These are phyloP conservation scores for Bombyx mandarina DNA, from an alignment of 1,140 invertebrate genomes.

Conservation along the genomic window DNA sequence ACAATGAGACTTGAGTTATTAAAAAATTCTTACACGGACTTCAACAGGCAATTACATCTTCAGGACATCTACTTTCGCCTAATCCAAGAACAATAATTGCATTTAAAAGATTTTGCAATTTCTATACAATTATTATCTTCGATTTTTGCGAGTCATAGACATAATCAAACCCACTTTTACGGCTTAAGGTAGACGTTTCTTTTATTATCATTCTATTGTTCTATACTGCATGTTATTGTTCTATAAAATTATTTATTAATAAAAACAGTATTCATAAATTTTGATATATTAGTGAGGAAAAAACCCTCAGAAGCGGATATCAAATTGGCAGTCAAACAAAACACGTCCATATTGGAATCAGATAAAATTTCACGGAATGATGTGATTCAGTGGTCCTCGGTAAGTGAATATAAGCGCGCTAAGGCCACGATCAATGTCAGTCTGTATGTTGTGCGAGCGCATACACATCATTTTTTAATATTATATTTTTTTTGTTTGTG, in stretches of 20 bases:
- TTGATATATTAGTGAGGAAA: neutral
- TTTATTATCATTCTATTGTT: too few species aligned
- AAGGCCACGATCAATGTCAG: slow-evolving; percentile 53
- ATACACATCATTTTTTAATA: slow-evolving; percentile 24
- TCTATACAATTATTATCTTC: too few species aligned
- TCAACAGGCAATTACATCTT: too few species aligned
- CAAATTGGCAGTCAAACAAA: slow-evolving; percentile 3
- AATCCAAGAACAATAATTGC: too few species aligned
- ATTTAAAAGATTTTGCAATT: too few species aligned
- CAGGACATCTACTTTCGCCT: too few species aligned
- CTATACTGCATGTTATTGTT: too few species aligned
- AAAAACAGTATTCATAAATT: neutral
- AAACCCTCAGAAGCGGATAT: neutral
- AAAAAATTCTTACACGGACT: too few species aligned
- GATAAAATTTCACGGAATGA: slow-evolving; percentile 24
- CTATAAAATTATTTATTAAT: neutral
- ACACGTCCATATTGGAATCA: slow-evolving; percentile 1
- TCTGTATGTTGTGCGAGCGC: slow-evolving; percentile 32
- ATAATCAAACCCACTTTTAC: too few species aligned
- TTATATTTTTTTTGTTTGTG: slow-evolving; percentile 32
- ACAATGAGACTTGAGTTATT: too few species aligned
- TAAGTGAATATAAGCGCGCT: slow-evolving; percentile 39
- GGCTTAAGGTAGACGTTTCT: too few species aligned
- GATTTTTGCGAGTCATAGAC: too few species aligned
- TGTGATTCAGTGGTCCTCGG: slow-evolving; percentile 29